Percentiles rank a stretch among this genome's conserved stretches.
These are phyloP conservation scores for Lepidothrix coronata DNA, from an alignment of 2,113 vertebrate genomes.

Conservation along the genomic window DNA sequence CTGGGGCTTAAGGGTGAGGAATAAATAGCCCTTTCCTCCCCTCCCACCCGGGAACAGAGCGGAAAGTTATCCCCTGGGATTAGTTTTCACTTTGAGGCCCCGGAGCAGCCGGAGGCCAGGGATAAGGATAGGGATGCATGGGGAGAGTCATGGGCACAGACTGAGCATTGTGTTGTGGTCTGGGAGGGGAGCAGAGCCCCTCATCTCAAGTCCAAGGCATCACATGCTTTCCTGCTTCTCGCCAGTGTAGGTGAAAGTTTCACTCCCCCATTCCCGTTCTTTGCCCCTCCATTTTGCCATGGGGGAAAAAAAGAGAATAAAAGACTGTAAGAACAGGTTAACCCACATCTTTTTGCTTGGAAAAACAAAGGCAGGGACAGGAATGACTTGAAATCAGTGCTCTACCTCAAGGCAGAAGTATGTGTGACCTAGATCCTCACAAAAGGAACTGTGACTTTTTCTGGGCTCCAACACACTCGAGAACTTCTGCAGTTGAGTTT, in stretches of 20 bases:
- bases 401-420: background rate
- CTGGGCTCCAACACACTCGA: background rate
- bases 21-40: conserved; percentile 57
- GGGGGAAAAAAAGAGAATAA: background rate
- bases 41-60: background rate
- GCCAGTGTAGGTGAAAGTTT: background rate
- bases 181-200: background rate
- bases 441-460: background rate
- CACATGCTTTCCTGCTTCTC: background rate
- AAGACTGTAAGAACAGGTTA: background rate
- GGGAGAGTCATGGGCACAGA: background rate
- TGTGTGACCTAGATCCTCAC: background rate
- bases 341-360: background rate
- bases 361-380: background rate
- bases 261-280: background rate
- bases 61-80: background rate
- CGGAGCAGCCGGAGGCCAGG: background rate
- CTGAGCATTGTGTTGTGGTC: background rate
- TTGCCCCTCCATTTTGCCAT: background rate
- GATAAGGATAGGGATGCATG: background rate
- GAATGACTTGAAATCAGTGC: background rate
- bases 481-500: background rate
- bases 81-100: conserved; percentile 31
- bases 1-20: background rate
- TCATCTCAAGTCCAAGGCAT: background rate